A percentile compares a stretch with the other conserved stretches of the same genome.
Evolutionary conservation across 1,140 invertebrate species (phyloP).

Genomic region (Asbolus verrucosus): DNA sequence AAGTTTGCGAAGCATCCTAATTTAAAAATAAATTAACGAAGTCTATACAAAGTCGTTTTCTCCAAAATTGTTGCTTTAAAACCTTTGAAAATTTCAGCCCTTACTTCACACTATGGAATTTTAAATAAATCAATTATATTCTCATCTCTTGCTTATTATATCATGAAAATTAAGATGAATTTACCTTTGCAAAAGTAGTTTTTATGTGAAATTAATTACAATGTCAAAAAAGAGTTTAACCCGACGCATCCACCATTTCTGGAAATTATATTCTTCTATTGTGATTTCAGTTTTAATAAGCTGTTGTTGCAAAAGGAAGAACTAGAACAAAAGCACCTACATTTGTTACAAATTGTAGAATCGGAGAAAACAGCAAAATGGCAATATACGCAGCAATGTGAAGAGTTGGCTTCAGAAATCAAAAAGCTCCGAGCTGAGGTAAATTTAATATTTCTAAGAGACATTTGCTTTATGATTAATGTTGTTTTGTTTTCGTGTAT

Average conservation of each 20-base stretch:
- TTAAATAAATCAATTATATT: constrained; percentile 2
- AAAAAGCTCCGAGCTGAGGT: constrained; percentile 92
- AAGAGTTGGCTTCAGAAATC: constrained; percentile 88
- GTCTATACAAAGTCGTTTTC: background rate
- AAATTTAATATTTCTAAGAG: constrained; percentile 48
- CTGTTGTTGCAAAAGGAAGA: constrained; percentile 91
- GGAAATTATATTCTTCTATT: background rate
- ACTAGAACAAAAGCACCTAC: constrained; percentile 92
- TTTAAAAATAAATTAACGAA: too few relatives aligned
- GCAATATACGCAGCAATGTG: constrained; percentile 94
- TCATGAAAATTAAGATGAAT: too few relatives aligned
- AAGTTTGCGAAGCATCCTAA: too few relatives aligned
- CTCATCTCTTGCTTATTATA: too few relatives aligned
- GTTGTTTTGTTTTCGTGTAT: constrained; percentile 5
- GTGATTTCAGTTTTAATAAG: constrained; percentile 86
- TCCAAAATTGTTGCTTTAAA: background rate
- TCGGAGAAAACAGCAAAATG: constrained; percentile 93
- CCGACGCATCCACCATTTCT: constrained; percentile 23
- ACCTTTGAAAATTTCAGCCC: too few relatives aligned
- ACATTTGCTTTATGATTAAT: constrained; percentile 7
- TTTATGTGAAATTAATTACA: too few relatives aligned
- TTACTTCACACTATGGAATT: too few relatives aligned
- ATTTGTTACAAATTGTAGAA: constrained; percentile 92
- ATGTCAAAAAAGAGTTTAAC: background rate
- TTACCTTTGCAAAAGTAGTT: too few relatives aligned